Base-by-base conservation (phyloP, 2,888 invertebrate species). In the Notodromas monacha region DNA sequence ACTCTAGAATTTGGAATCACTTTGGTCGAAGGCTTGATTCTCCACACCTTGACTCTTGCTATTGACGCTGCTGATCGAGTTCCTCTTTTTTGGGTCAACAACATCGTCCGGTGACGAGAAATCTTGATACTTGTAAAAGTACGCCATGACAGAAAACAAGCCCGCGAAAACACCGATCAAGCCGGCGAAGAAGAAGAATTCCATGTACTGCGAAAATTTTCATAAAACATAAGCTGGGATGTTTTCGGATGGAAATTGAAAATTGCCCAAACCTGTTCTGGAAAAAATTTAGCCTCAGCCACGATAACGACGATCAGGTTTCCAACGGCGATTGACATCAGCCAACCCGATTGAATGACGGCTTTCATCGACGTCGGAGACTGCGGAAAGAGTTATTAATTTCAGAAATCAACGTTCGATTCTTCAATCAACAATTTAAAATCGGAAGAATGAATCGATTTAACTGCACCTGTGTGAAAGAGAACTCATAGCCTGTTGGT, bases 361-460 rank as follows among this genome's bases (percentile, higher is more conserved):
- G 86, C 76, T 49, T 89, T 92, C 86, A 96, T 86, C 36, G 65
- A 67, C 4, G 57, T 46, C 0, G 89, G 84, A 0, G 89, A 77
- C 56, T 77, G 42, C 36, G 41, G 40, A 29, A n/a, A n/a, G n/a
- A n/a, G n/a, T n/a, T n/a, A n/a, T n/a, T n/a, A n/a, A n/a, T n/a
- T n/a, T n/a, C n/a, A n/a, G n/a, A n/a, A n/a, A n/a, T n/a, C n/a
- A n/a, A n/a, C n/a, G n/a, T n/a, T n/a, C n/a, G n/a, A n/a, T n/a
- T n/a, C n/a, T n/a, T n/a, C n/a, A n/a, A n/a, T n/a, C n/a, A n/a
- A 33, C 31, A 14, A 27, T 15, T 8, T 26, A 33, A 14, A 14
- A 33, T 2, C 8, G 13, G 21, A 10, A 26, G 26, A 5, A n/a
- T 4, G n/a, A 30, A n/a, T n/a, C n/a, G n/a, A n/a, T n/a, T 14